Conservation (phyloP, 2,797 vertebrate genomes). For the Poecilia picta region DNA sequence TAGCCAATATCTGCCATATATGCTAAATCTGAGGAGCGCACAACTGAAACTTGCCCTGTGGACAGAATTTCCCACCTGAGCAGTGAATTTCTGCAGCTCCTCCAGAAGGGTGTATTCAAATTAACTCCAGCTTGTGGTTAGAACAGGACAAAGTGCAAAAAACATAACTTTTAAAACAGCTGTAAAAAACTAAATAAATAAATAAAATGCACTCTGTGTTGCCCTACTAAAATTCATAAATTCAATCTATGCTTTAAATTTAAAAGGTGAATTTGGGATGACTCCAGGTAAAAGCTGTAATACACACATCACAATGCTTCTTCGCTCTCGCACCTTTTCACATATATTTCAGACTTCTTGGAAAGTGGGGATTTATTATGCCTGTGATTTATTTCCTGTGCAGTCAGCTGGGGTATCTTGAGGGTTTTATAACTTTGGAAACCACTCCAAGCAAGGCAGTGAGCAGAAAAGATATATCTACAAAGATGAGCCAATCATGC, state of each 20-base stretch:
- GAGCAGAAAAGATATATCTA: slow-evolving; percentile 52
- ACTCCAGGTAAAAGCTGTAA: slow-evolving; percentile 24
- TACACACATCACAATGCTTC: background rate
- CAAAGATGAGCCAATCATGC: slow-evolving; percentile 49
- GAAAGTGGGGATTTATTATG: slow-evolving; percentile 65
- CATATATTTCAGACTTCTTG: slow-evolving; percentile 54
- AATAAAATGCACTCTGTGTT: background rate
- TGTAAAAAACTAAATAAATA: background rate
- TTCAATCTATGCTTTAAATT: background rate
- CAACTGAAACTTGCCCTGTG: background rate
- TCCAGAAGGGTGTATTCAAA: background rate
- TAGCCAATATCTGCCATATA: background rate
- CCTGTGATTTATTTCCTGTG: slow-evolving; percentile 47
- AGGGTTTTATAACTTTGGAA: slow-evolving; percentile 46
- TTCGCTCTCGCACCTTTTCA: slow-evolving; percentile 42
- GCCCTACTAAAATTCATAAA: slow-evolving; percentile 30
- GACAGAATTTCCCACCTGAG: background rate
- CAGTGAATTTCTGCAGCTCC: background rate
- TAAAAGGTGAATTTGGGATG: slow-evolving; percentile 32
- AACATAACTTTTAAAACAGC: background rate
- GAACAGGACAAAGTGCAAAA: background rate
- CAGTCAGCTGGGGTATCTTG: slow-evolving; percentile 53
- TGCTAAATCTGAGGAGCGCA: background rate
- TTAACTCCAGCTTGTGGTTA: background rate
- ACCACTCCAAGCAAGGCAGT: slow-evolving; percentile 47